Evolutionary conservation across 23 tunicate genomes (phyloP), one percentile per base, ranked within the genome.

Genomic region (Halocynthia aurantium): DNA sequence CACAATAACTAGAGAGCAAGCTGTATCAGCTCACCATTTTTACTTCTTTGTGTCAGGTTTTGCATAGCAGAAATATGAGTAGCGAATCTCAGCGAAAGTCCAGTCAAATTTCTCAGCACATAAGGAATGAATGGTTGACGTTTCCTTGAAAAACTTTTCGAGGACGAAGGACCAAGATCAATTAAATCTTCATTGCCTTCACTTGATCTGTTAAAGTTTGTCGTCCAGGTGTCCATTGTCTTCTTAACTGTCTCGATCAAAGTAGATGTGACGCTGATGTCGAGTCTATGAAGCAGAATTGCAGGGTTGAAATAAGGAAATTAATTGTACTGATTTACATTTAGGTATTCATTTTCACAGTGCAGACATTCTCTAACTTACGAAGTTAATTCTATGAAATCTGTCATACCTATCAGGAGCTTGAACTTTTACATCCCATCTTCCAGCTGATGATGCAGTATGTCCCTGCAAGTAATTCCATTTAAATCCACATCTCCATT

Each of bases 201-300:
- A 52, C 20, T 76, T 40, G 75, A 55, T 6, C 20, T 15, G 52
- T 64, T 80, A 60, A 78, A 92, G 61, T 80, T 76, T 7, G 71
- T 57, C 31, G 56, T 78, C 93, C 93, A 92, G 7, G 92, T 72
- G 0, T 77, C 60, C 10, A n/a, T 49, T 5, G 98, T 92, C 77
- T 76, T 92, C 79, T 83, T 80, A 9, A 86, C 69, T 5, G 93
- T 86, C 57, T 92, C 98, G 17, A 92, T 92, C 75, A 92, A 53
- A n/a, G 92, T 78, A 62, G 92, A 85, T 15, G 98, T 92, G 51
- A 92, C 88, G 56, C 78, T 92, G 55, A 92, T 73, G 77, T 92
- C 98, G 62, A 92, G 82, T 63, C 98, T 89, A n/a, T 10, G 52
- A 17, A 13, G 5, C 22, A 20, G 5, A 65, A 20, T 20, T 20